Evolutionary conservation across 2,888 invertebrate genomes (phyloP).

Genomic region (Teleogryllus oceanicus): DNA sequence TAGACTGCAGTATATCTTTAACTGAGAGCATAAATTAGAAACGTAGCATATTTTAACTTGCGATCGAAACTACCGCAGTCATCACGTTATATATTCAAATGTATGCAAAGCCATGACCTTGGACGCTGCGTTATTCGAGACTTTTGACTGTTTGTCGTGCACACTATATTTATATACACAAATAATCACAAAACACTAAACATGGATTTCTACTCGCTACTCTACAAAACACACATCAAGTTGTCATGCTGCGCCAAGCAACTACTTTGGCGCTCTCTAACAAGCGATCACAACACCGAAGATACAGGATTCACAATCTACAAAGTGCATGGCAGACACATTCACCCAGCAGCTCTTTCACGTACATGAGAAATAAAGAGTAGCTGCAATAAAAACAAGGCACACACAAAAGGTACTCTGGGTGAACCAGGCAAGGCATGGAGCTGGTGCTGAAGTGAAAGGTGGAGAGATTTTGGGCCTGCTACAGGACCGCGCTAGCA

Average conservation of each 20-base stretch:
- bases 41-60: no score
- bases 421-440: not conserved
- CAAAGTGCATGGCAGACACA: not conserved
- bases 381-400: not conserved
- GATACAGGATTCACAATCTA: not conserved
- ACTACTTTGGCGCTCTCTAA: not conserved
- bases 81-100: no score
- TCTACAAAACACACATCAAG: no score
- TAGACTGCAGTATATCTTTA: no score
- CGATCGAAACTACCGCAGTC: no score
- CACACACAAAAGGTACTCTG: not conserved
- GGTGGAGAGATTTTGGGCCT: not conserved
- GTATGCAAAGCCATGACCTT: no score
- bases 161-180: no score
- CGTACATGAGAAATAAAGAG: not conserved
- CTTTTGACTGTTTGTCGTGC: no score
- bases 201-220: no score
- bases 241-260: not conserved
- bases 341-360: not conserved
- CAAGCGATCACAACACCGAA: not conserved
- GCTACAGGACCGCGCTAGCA: not conserved
- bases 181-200: no score
- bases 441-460: not conserved
- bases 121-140: no score
- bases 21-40: no score